Conservation (phyloP, 2,113 vertebrate genomes). For the Odontesthes bonariensis region DNA sequence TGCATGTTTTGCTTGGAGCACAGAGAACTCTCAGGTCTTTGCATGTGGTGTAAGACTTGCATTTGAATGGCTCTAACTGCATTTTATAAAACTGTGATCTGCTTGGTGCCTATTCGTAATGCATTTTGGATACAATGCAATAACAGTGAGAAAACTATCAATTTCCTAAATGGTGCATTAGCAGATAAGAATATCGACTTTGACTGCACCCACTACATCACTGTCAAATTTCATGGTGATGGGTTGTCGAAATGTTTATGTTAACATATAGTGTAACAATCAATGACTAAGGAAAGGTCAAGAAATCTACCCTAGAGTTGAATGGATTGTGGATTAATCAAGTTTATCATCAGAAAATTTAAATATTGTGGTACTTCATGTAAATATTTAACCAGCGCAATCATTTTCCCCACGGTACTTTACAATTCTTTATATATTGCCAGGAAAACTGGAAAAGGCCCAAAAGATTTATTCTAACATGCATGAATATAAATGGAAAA, state of each 20-base stretch:
- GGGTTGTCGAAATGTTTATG: constrained; percentile 7
- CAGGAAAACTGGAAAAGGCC: neutral
- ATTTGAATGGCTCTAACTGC: constrained; percentile 52
- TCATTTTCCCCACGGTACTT: neutral
- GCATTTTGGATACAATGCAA: constrained; percentile 3
- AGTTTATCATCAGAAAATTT: too few species aligned
- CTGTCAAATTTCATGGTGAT: constrained; percentile 13
- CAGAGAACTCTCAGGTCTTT: constrained; percentile 47
- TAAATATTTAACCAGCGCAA: too few species aligned
- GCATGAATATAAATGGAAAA: neutral
- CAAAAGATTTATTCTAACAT: neutral
- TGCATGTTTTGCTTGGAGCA: constrained; percentile 75
- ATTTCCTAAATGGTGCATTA: neutral
- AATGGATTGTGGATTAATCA: too few species aligned
- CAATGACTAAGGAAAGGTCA: too few species aligned
- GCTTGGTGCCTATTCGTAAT: constrained; percentile 17
- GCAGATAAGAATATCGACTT: neutral
- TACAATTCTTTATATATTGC: neutral
- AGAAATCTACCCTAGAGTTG: too few species aligned
- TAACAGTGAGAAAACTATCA: constrained; percentile 33
- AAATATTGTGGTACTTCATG: too few species aligned
- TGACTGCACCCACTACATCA: constrained; percentile 8
- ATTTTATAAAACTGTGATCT: constrained; percentile 39
- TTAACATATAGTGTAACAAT: neutral
- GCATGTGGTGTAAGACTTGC: constrained; percentile 68